Base-by-base conservation (phyloP, 1,140 invertebrate species). In the Trinorchestia longiramus region DNA sequence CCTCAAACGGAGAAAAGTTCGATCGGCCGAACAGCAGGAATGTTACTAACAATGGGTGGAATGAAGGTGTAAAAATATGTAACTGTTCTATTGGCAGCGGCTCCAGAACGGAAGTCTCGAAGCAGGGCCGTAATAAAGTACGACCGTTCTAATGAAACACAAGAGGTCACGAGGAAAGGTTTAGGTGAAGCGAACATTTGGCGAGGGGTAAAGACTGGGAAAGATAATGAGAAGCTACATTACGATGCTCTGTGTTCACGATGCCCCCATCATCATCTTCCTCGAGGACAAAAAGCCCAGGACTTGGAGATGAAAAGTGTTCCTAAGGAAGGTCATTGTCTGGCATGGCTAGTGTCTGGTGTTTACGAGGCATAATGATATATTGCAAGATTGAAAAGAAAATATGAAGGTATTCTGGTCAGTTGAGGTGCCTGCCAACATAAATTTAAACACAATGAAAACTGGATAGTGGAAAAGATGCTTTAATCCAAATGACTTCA, bases 131-230 rank as follows among this genome's bases (percentile, higher is more conserved):
- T 77, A 8, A 90, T 43, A 90, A 90, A 42, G 88, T 41, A 19
- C 88, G 88, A 90, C 88, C 88, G n/a, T 90, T 90, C 41, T 90
- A 41, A 90, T 1, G 88, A 90, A 90, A 90, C 36, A 90, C 88
- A 42, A 90, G 41, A 90, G 88, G 88, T 90, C 88, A 90, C 88
- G 43, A 90, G 28, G 11, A 42, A 90, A 90, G 88, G 88, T 43
- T 19, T 90, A 90, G 88, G 8, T 87, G 41, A 87, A 36, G 87
- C 88, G 11, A 90, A 77, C 62, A 77, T 77, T 77, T 77, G 88
- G 28, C 36, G 88, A 90, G 11, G 11, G 88, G 62, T 77, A 36
- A 77, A 77, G 62, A 77, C 15, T 23, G 62, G 62, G 28, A 77
- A 77, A 19, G 62, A 77, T 77, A 36, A 77, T 77, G 62, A 77